These are phyloP conservation scores for Sparidentex hasta DNA, from an alignment of 2,797 vertebrate species.

Conservation along the genomic window DNA sequence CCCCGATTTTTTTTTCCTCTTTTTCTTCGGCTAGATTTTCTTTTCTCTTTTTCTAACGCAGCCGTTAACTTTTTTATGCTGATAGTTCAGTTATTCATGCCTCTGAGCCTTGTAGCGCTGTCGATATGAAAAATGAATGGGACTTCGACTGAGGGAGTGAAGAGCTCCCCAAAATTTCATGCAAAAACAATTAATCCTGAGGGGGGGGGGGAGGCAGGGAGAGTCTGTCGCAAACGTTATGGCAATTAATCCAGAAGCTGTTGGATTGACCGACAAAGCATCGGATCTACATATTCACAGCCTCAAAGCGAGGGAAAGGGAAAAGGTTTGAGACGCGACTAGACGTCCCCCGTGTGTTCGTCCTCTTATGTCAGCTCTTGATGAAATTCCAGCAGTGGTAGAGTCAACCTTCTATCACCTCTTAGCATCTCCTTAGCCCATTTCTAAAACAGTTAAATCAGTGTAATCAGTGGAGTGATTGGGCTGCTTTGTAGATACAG, in stretches of 20 bases:
- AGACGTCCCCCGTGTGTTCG: background rate
- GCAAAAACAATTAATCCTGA: background rate
- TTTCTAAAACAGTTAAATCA: slow-evolving; percentile 44
- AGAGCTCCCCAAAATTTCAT: background rate
- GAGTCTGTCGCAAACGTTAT: background rate
- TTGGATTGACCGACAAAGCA: background rate
- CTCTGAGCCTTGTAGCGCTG: background rate
- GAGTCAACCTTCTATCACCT: slow-evolving; percentile 31
- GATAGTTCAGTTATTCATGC: background rate
- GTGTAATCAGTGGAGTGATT: slow-evolving; percentile 50
- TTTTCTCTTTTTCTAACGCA: background rate
- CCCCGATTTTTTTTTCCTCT: background rate
- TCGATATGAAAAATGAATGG: background rate
- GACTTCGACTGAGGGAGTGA: background rate
- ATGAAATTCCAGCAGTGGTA: slow-evolving; percentile 7
- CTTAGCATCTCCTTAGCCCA: slow-evolving; percentile 28
- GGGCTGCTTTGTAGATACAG: slow-evolving; percentile 27
- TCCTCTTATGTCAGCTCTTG: background rate
- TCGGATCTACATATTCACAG: background rate
- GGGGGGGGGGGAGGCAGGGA: background rate
- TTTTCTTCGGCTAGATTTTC: no score
- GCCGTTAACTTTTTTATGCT: background rate
- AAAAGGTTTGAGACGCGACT: background rate
- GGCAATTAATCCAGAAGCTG: background rate
- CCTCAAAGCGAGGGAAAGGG: background rate